A percentile compares a stretch with the other conserved stretches of the same genome.
phyloP scores from a whole-genome alignment of 2,113 vertebrate genomes.

The Leptobrachium leishanense region DNA sequence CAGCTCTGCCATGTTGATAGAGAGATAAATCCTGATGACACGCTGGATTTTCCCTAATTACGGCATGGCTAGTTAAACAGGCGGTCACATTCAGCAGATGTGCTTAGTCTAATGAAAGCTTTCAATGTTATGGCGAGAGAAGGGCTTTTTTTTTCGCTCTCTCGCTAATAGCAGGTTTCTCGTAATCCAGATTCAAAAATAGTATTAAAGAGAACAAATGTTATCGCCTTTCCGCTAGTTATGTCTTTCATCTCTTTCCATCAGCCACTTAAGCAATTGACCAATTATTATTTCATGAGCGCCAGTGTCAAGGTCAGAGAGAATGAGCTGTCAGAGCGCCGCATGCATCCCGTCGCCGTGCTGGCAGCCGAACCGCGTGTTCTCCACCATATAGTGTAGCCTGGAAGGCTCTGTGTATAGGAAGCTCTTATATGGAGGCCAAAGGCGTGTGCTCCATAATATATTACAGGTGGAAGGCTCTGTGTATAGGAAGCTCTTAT shows the following conservation, averaged over 20 bases:
- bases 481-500: no score
- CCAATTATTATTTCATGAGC: conserved; percentile 47
- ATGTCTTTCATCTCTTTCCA: conserved; percentile 56
- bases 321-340: conserved; percentile 22
- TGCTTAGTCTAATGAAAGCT: conserved; percentile 50
- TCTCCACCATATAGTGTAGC: no score
- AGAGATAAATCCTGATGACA: conserved; percentile 48
- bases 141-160: conserved; percentile 26
- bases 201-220: conserved; percentile 53
- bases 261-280: conserved; percentile 41
- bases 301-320: conserved; percentile 47
- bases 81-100: conserved; percentile 47
- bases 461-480: no score
- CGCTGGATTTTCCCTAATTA: conserved; percentile 44
- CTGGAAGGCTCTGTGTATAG: no score
- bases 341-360: conserved; percentile 28
- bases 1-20: conserved; percentile 30
- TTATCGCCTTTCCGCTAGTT: conserved; percentile 50
- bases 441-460: no score
- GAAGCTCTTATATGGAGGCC: no score
- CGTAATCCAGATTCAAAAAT: conserved; percentile 56
- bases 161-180: conserved; percentile 51
- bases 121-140: conserved; percentile 53
- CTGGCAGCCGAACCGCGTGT: no score
- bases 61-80: conserved; percentile 47